Evolutionary conservation across 2,888 invertebrate genomes (phyloP).

Genomic region (Molanna angustata): DNA sequence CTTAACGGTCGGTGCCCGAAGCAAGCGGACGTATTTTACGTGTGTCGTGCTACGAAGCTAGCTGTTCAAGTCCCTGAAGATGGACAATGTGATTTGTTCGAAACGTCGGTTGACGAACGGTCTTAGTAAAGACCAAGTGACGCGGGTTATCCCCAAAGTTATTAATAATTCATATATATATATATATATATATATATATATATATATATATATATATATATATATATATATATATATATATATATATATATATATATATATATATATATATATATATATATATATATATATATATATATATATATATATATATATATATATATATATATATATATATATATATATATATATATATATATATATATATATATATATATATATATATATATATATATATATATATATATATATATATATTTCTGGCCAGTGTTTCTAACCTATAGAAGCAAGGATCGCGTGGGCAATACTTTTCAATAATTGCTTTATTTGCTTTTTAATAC

Average conservation of each 20-base stretch:
- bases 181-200: conserved; percentile 7
- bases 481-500: no score
- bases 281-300: conserved; percentile 7
- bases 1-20: no score
- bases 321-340: conserved; percentile 7
- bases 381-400: conserved; percentile 7
- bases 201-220: conserved; percentile 7
- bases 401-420: conserved; percentile 6
- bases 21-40: no score
- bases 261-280: conserved; percentile 7
- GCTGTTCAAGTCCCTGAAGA: no score
- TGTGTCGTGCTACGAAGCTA: no score
- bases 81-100: no score
- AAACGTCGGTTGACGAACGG: no score
- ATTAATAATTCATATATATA: no score
- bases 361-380: conserved; percentile 7
- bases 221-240: conserved; percentile 7
- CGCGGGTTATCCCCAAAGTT: no score
- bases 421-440: neutral
- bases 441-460: no score
- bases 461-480: no score
- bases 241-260: conserved; percentile 7
- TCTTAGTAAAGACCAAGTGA: no score
- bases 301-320: conserved; percentile 7
- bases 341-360: conserved; percentile 7